Conservation (phyloP, 2,113 vertebrate genomes). For the Eptesicus fuscus region DNA sequence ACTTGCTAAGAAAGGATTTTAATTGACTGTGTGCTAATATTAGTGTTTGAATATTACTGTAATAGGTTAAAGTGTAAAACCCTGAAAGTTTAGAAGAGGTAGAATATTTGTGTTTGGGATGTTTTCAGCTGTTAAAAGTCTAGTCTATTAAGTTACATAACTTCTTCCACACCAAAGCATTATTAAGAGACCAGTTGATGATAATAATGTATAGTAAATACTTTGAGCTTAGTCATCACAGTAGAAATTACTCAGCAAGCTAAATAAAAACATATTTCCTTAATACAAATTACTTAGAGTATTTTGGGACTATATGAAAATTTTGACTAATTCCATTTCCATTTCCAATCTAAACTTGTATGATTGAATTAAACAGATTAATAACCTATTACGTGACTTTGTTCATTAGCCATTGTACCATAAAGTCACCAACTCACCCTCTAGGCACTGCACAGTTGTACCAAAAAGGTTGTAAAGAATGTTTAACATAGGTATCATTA, state of each 20-base stretch:
- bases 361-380: neutral
- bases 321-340: neutral
- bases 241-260: neutral
- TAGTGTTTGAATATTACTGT: neutral
- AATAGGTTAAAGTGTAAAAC: conserved; percentile 37
- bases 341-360: neutral
- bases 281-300: neutral
- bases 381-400: neutral
- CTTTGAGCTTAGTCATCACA: neutral
- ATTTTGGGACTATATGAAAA: neutral
- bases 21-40: conserved; percentile 21
- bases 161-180: conserved; percentile 14
- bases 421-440: neutral
- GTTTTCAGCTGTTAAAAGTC: conserved; percentile 1
- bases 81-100: neutral
- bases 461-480: neutral
- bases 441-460: neutral
- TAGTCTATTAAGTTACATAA: neutral
- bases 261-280: neutral
- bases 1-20: neutral
- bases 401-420: neutral
- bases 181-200: neutral
- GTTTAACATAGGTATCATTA: neutral
- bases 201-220: neutral
- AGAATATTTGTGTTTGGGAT: neutral